Base-by-base conservation (phyloP, 2,888 invertebrate genomes). In the Sarcophaga carnaria region DNA sequence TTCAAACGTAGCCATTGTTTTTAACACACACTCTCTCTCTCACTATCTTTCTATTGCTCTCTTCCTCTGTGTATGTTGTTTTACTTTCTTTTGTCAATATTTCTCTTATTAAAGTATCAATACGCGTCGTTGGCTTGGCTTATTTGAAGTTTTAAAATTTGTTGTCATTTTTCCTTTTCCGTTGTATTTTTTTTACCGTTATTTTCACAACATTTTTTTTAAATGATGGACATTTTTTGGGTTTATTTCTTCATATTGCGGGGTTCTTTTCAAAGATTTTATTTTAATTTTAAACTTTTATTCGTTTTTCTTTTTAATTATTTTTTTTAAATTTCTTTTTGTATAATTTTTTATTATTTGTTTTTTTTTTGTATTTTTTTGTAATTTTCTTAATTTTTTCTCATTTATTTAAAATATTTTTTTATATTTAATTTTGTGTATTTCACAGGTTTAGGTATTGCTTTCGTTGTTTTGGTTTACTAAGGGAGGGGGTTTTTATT, bases 381-480 rank as follows among this genome's bases (percentile, higher is more conserved):
- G 14, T 71, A 2, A 20, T 69, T 54, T n/a, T 81, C 77, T 75
- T 60, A 67, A 47, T 76, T 70, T 64, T 79, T 80, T 81, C 67
- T 59, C 27, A 70, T 62, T 49, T 72, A 78, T 72, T 85, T 79
- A 4, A 76, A 59, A 72, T 70, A 37, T 86, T 60, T 78, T 22
- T 22, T 82, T 88, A 86, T 88, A 81, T 81, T 88, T 89, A 47
- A 27, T 54, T 89, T 88, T 89, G 89, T 89, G 74, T 88, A 88
- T 89, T 90, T 91, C 92, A 91, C 92, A 92, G 91, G 79, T 84
- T 91, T 88, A 89, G 91, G 91, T 93, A 93, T 93, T 93, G 92
- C 93, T 92, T 93, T 93, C 93, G 93, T 93, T 93, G 93, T 93
- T 91, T 91, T 79, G 89, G 91, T 92, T 92, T 89, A 85, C 85